Percentiles rank a stretch among this genome's conserved stretches.
phyloP scores from a whole-genome alignment of 2,797 vertebrate genomes.

The Gallinago stenura region DNA sequence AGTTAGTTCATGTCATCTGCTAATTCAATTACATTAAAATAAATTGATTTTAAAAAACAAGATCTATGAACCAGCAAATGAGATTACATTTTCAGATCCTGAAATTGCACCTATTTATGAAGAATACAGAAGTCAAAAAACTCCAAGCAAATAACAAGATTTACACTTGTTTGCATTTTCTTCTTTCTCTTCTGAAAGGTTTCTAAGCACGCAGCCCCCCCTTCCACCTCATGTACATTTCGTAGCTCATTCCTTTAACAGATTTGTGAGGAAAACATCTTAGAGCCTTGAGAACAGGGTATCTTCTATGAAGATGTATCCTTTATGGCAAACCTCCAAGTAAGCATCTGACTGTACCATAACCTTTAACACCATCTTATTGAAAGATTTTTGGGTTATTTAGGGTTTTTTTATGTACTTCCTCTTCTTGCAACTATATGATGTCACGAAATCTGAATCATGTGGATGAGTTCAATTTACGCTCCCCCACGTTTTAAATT shows the following conservation, averaged over 20 bases:
- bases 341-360: neutral
- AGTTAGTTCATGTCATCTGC: neutral
- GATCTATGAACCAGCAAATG: neutral
- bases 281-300: neutral
- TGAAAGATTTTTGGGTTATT: neutral
- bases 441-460: neutral
- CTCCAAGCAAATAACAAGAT: neutral
- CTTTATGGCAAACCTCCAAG: neutral
- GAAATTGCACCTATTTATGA: neutral
- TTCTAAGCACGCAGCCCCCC: neutral
- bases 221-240: neutral
- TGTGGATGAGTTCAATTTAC: neutral
- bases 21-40: neutral
- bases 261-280: neutral
- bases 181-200: neutral
- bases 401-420: neutral
- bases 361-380: neutral
- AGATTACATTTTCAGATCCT: neutral
- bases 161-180: neutral
- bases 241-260: neutral
- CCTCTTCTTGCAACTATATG: neutral
- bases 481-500: neutral
- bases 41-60: neutral
- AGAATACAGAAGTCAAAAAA: neutral
- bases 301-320: neutral